These are phyloP conservation scores for Toxotes lorentzi DNA, from an alignment of 2,797 vertebrate genomes.

Conservation along the genomic window DNA sequence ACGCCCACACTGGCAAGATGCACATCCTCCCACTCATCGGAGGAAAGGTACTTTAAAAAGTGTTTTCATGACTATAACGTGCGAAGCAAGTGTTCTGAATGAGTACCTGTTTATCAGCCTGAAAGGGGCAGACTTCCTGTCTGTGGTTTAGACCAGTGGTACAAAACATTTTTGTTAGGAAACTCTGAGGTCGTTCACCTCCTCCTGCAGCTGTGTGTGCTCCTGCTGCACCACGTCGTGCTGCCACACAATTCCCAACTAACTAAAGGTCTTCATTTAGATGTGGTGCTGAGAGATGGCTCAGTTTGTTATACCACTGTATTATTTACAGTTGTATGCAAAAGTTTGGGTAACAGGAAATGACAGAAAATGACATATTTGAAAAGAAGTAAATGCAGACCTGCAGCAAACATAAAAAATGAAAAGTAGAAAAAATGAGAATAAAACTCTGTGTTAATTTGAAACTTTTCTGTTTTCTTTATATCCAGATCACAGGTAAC, in stretches of 20 bases:
- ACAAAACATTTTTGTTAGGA: neutral
- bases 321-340: neutral
- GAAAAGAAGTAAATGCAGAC: too few relatives aligned
- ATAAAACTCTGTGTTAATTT: too few relatives aligned
- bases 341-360: neutral
- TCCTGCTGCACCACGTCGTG: neutral
- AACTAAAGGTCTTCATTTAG: neutral
- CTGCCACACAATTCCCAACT: neutral
- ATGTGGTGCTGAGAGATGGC: too few relatives aligned
- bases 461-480: neutral
- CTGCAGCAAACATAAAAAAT: neutral
- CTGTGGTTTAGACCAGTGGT: neutral
- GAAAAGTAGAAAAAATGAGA: too few relatives aligned
- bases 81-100: neutral
- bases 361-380: neutral
- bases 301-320: neutral
- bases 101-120: neutral
- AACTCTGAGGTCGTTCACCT: neutral
- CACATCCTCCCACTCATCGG: conserved; percentile 97
- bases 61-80: neutral
- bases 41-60: conserved; percentile 89
- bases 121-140: conserved; percentile 1
- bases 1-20: conserved; percentile 96
- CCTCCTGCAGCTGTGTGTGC: neutral
- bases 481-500: neutral